Percentiles rank a stretch among this genome's conserved stretches.
phyloP scores from a whole-genome alignment of 2,888 invertebrate species.

The Pasiphila rectangulata region DNA sequence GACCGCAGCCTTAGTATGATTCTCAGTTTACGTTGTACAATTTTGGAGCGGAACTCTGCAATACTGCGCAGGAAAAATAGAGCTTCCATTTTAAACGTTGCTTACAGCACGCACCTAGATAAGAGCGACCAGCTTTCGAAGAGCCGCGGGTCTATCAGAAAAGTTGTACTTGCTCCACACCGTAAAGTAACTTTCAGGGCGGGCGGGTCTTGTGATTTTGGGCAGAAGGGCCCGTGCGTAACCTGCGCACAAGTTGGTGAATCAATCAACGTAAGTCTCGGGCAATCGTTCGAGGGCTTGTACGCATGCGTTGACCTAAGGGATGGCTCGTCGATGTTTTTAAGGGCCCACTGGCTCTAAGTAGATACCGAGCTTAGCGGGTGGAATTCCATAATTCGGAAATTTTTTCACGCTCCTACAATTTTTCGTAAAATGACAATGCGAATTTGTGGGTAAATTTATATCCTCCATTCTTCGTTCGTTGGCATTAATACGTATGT shows the following conservation, averaged over 20 bases:
- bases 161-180: neutral
- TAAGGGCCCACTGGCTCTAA: constrained; percentile 28
- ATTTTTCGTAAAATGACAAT: constrained; percentile 1
- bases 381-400: constrained; percentile 8
- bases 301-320: constrained; percentile 68
- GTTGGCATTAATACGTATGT: neutral
- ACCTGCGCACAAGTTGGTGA: constrained; percentile 76
- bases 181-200: neutral
- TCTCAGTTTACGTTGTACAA: no score
- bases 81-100: constrained; percentile 48
- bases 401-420: constrained; percentile 6
- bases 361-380: constrained; percentile 17
- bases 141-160: constrained; percentile 40
- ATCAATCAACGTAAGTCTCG: constrained; percentile 75
- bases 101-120: constrained; percentile 44
- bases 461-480: neutral
- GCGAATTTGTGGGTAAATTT: constrained; percentile 1
- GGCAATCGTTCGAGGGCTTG: constrained; percentile 52
- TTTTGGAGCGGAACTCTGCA: no score
- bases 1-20: no score
- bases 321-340: constrained; percentile 43
- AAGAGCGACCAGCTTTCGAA: constrained; percentile 37
- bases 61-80: neutral
- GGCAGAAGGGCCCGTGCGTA: constrained; percentile 40
- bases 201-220: constrained; percentile 41